Evolutionary conservation across 2,113 vertebrate genomes (phyloP).

Genomic region (Tragelaphus scriptus): DNA sequence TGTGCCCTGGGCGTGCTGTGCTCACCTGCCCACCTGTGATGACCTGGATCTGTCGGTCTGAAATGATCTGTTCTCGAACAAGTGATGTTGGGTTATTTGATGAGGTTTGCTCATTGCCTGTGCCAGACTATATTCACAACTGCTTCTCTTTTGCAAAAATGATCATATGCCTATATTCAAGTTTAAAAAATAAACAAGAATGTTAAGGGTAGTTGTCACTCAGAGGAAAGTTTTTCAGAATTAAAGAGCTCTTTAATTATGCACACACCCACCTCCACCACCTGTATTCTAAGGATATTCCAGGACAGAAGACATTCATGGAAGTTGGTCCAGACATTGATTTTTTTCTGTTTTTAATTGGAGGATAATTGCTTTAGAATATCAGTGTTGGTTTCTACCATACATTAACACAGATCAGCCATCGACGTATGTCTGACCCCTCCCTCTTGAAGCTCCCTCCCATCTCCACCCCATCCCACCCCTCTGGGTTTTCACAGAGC

Average conservation of each 20-base stretch:
- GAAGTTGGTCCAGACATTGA: background rate
- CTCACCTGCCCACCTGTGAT: background rate
- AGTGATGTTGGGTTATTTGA: background rate
- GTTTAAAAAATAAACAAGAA: background rate
- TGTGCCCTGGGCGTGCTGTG: accelerated
- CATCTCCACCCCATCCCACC: background rate
- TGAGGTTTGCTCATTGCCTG: background rate
- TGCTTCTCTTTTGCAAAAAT: background rate
- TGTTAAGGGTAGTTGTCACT: background rate
- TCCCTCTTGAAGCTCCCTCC: background rate
- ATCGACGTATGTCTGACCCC: background rate
- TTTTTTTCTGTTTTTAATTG: background rate
- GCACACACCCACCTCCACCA: background rate
- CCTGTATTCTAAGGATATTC: background rate
- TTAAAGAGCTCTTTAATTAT: background rate
- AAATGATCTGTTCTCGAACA: background rate
- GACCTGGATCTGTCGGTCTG: background rate
- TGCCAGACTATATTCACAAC: background rate
- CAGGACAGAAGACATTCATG: background rate
- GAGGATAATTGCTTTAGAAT: background rate
- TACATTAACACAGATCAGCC: background rate
- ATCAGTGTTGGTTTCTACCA: background rate
- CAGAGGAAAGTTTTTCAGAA: background rate
- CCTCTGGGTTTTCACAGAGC: background rate
- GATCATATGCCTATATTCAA: background rate